A percentile compares a stretch with the other conserved stretches of the same genome.
These are phyloP conservation scores for Oryzias woworae DNA, from an alignment of 2,113 vertebrate genomes.

Conservation along the genomic window DNA sequence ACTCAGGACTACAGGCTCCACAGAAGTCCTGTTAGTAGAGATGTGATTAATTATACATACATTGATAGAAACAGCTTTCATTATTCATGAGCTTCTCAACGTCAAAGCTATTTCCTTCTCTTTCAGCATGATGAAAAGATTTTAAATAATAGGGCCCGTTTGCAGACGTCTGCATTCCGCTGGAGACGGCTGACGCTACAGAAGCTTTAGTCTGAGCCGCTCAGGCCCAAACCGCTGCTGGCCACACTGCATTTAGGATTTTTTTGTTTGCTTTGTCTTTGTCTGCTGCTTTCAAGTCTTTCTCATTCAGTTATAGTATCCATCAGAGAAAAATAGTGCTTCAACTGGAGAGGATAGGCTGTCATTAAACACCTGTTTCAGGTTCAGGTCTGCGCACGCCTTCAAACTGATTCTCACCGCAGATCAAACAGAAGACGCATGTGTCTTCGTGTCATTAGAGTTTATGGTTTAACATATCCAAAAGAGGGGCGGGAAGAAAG, in stretches of 20 bases:
- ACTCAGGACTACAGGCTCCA: slow-evolving; percentile 72
- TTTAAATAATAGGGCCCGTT: slow-evolving; percentile 76
- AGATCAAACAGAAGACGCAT: slow-evolving; percentile 37
- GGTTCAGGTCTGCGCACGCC: slow-evolving; percentile 11
- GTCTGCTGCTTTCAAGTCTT: slow-evolving; percentile 56
- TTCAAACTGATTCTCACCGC: slow-evolving; percentile 31
- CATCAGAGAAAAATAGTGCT: slow-evolving; percentile 30
- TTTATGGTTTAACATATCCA: slow-evolving; percentile 60
- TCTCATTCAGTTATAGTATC: slow-evolving; percentile 40
- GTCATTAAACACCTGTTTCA: slow-evolving; percentile 63
- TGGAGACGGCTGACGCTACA: slow-evolving; percentile 62
- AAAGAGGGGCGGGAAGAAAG: slow-evolving; percentile 33
- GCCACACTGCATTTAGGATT: slow-evolving; percentile 43
- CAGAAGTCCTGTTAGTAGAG: slow-evolving; percentile 70
- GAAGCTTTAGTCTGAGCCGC: slow-evolving; percentile 61
- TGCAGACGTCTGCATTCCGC: slow-evolving; percentile 74
- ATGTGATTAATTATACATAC: slow-evolving; percentile 83
- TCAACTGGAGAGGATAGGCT: slow-evolving; percentile 32
- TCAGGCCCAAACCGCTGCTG: slow-evolving; percentile 42
- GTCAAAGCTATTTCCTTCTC: slow-evolving; percentile 72
- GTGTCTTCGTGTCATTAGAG: slow-evolving; percentile 56
- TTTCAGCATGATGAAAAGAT: slow-evolving; percentile 79
- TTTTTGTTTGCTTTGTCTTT: slow-evolving; percentile 57
- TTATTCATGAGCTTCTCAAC: slow-evolving; percentile 77
- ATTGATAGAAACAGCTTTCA: slow-evolving; percentile 80